Percentiles rank a stretch among this genome's conserved stretches.
These are phyloP conservation scores for Eristalis tenax DNA, from an alignment of 2,888 invertebrate genomes.

Conservation along the genomic window DNA sequence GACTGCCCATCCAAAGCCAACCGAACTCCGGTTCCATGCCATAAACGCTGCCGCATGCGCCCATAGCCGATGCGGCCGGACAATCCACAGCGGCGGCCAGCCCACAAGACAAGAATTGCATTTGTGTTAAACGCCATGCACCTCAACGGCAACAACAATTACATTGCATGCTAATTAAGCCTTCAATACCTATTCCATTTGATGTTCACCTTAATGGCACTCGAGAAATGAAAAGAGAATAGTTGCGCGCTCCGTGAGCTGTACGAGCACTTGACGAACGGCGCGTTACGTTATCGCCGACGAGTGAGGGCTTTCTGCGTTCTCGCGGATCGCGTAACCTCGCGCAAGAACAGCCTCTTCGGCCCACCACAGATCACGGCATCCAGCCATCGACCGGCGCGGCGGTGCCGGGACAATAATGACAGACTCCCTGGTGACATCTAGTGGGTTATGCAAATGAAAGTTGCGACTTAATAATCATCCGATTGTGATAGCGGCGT, in stretches of 20 bases:
- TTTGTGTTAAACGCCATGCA: conserved; percentile 28
- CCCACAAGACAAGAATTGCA: conserved; percentile 32
- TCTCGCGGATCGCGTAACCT: conserved; percentile 22
- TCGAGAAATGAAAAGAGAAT: conserved; percentile 5
- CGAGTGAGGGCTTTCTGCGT: too few species aligned
- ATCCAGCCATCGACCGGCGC: neutral
- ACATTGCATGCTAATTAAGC: conserved; percentile 40
- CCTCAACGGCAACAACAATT: conserved; percentile 16
- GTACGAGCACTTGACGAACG: neutral
- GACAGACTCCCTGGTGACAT: conserved; percentile 33
- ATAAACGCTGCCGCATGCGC: conserved; percentile 22
- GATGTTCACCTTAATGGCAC: conserved; percentile 11
- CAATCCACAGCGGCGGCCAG: neutral
- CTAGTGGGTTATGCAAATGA: conserved; percentile 43
- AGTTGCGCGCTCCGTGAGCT: conserved; percentile 17
- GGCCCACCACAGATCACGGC: neutral
- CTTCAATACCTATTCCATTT: conserved; percentile 21
- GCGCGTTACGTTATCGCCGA: conserved; percentile 8
- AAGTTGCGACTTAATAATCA: conserved; percentile 27
- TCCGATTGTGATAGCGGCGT: conserved; percentile 4
- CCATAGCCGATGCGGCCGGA: neutral
- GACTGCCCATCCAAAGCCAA: conserved; percentile 3
- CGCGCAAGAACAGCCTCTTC: conserved; percentile 24
- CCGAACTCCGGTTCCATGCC: conserved; percentile 17
- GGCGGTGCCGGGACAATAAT: neutral